Evolutionary conservation across 2,888 invertebrate genomes (phyloP).

Genomic region (Griposia aprilina): DNA sequence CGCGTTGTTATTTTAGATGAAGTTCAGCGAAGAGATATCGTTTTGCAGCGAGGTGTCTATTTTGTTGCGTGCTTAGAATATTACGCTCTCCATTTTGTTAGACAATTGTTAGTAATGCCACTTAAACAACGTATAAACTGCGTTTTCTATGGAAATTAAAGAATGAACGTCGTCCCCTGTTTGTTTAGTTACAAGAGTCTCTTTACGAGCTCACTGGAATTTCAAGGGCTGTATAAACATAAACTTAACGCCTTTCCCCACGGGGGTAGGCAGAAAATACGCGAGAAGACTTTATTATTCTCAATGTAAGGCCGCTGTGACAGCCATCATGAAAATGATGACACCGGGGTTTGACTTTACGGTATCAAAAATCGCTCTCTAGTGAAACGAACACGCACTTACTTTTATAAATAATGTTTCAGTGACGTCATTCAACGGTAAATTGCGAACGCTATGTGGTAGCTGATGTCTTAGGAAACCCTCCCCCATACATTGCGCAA

Average conservation of each 20-base stretch:
- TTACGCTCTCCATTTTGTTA: constrained; percentile 37
- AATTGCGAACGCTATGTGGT: too few species aligned
- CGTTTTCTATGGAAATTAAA: constrained; percentile 27
- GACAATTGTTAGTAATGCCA: constrained; percentile 34
- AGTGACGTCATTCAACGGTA: too few species aligned
- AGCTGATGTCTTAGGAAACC: too few species aligned
- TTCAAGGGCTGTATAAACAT: constrained; percentile 5
- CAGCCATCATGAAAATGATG: too few species aligned
- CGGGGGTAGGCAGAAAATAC: neutral
- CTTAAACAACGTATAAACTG: constrained; percentile 11
- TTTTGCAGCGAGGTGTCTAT: constrained; percentile 58
- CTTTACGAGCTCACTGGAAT: constrained; percentile 6
- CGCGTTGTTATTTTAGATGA: constrained; percentile 25
- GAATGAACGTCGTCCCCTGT: constrained; percentile 12
- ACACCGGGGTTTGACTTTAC: too few species aligned
- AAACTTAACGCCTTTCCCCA: neutral
- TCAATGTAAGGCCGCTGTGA: neutral
- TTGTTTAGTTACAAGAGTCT: neutral
- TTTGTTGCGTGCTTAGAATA: constrained; percentile 57
- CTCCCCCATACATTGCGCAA: too few species aligned
- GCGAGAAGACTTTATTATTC: neutral
- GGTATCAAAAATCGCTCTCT: too few species aligned
- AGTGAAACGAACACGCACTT: too few species aligned
- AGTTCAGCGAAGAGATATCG: constrained; percentile 42
- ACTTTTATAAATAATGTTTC: too few species aligned